Percentiles rank a stretch among this genome's conserved stretches.
phyloP scores from a whole-genome alignment of 2,797 vertebrate genomes.

The Onychomys torridus region DNA sequence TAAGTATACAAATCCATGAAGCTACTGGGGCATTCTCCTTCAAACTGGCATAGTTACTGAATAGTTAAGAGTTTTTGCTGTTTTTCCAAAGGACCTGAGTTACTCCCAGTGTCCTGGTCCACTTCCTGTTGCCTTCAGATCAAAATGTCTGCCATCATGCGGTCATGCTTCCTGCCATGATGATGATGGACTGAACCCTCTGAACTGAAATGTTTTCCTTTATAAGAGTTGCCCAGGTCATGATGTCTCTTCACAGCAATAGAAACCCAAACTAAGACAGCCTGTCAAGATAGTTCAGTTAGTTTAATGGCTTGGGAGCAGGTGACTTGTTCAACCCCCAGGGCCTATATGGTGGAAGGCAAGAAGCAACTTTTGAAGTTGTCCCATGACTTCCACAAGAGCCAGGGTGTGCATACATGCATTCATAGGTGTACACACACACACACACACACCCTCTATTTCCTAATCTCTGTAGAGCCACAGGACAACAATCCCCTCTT shows the following conservation, averaged over 20 bases:
- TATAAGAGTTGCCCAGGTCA: not conserved
- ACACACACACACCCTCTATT: not conserved
- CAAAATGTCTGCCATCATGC: not conserved
- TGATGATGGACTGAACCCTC: not conserved
- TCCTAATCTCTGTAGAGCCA: not conserved
- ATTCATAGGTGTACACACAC: not conserved
- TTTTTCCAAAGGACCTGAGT: not conserved
- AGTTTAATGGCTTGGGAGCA: not conserved
- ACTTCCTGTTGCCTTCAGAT: not conserved
- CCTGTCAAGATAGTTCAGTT: not conserved
- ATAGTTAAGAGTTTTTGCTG: not conserved
- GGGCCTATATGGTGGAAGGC: not conserved
- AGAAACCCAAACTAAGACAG: not conserved
- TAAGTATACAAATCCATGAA: not conserved
- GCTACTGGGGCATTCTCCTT: not conserved
- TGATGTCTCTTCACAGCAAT: not conserved
- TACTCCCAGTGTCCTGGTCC: not conserved
- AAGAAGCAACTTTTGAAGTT: not conserved
- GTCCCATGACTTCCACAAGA: not conserved
- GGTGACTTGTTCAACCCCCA: not conserved
- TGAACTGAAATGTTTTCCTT: not conserved
- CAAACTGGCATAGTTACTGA: not conserved
- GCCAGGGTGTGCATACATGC: not conserved
- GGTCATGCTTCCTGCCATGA: not conserved
- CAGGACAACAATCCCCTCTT: not conserved